Evolutionary conservation across 2,888 invertebrate genomes (phyloP).

Genomic region (Leucoptera coffeella): DNA sequence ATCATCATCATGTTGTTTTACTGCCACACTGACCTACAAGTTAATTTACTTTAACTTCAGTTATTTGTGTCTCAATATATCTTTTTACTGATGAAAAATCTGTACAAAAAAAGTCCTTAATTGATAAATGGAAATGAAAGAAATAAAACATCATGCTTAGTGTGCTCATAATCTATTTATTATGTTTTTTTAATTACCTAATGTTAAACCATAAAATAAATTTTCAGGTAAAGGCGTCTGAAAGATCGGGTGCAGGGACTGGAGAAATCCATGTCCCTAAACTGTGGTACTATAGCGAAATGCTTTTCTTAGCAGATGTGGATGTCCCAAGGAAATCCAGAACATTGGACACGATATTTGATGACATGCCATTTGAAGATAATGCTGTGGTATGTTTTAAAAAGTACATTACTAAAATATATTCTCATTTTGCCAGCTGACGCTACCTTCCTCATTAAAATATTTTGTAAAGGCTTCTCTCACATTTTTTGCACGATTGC

Average conservation of each 20-base stretch:
- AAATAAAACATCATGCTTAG: too few relatives aligned
- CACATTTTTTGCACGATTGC: constrained; percentile 1
- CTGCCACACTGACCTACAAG: too few relatives aligned
- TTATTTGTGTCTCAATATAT: too few relatives aligned
- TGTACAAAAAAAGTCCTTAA: too few relatives aligned
- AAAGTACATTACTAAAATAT: constrained; percentile 2
- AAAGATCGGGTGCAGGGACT: constrained; percentile 2
- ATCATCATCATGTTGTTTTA: too few relatives aligned
- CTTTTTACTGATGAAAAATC: too few relatives aligned
- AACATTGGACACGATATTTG: constrained; percentile 4
- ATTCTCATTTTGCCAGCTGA: constrained; percentile 5
- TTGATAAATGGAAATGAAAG: too few relatives aligned
- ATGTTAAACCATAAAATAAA: too few relatives aligned
- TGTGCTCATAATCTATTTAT: too few relatives aligned
- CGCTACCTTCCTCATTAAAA: constrained; percentile 1
- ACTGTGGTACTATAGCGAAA: constrained; percentile 6
- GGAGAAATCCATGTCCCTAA: constrained; percentile 6
- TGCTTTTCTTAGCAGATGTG: constrained; percentile 5
- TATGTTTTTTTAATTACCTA: too few relatives aligned
- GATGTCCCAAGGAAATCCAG: constrained; percentile 5
- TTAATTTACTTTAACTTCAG: too few relatives aligned
- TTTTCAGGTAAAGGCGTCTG: constrained; percentile 4
- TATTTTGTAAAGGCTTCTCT: neutral
- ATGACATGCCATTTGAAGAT: constrained; percentile 5
- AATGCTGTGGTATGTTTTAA: constrained; percentile 1